Base-by-base conservation (phyloP, 2,797 vertebrate species). In the Spondyliosoma cantharus region DNA sequence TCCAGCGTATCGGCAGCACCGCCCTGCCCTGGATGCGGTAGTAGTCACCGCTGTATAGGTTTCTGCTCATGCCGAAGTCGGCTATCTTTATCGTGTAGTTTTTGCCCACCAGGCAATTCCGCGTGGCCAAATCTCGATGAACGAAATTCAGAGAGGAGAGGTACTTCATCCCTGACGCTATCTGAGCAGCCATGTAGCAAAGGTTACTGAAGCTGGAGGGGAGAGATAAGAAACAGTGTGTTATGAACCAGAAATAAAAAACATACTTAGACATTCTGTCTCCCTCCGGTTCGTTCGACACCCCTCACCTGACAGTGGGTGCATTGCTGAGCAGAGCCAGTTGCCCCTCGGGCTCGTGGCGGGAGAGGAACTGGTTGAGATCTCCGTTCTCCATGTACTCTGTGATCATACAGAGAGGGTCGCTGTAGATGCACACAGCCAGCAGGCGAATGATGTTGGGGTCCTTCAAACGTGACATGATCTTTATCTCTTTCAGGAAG, bases 331-430 rank as follows among this genome's bases (percentile, higher is more conserved):
- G 93, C 76, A 93, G 80, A 59, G 95, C 94, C 1, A 95, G 93
- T 66, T 94, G 93, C 52, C 94, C 94, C 48, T 95, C 95, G 0
- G 96, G 95, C 67, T 98, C 96, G 0, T 98, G 97, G 19, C 97
- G 97, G 80, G 97, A 98, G 82, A 99, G 95, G 89, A 99, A 99
- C 93, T 99, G 98, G 88, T 99, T 99, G 90, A 99, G 97, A 81
- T 99, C 98, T 32, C 98, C 98, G 0, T 99, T 99, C 91, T 99
- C 98, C 98, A 99, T 99, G 94, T 99, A 99, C 87, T 99, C 98
- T 0, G 98, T 99, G 94, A 99, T 98, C 98, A 99, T 99, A 79
- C 98, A 99, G 66, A 99, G 94, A 0, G 98, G 98, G 76, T 99
- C 97, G 0, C 97, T 97, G 0, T 95, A 86, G 89, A 99, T 97